Base-by-base conservation (phyloP, 2,113 vertebrate genomes). In the Xenopus tropicalis region DNA sequence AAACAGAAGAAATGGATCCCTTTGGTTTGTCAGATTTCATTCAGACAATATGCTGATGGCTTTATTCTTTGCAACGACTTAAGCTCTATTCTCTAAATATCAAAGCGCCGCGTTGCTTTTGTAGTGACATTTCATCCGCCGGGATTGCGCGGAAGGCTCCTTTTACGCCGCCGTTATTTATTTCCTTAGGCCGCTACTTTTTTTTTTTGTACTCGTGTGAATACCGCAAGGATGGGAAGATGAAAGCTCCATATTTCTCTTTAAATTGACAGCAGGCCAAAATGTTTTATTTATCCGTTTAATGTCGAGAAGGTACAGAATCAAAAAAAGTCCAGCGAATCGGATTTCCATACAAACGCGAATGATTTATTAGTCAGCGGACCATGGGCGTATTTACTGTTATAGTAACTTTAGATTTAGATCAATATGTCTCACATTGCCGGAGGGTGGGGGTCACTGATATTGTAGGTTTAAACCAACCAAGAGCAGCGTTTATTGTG, bases 201-300 rank as follows among this genome's bases (percentile, higher is more conserved):
- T 56, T 23, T n/a, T 37, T 62, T 14, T 56, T 23, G 29, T 64
- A 14, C 29, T 56, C 64, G 68, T 62, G 70, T 51, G 70, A 44
- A 68, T 72, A 62, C 63, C 59, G 51, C 48, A 57, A 67, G 57
- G 70, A 68, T 37, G 44, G 29, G 8, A 44, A 44, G 58, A 78
- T 78, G 70, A 78, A 78, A 78, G 70, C 25, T 58, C 62, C 19
- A 61, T 61, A 74, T 74, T 74, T 74, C 48, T 48, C 63, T 74
- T 66, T 58, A 74, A 68, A 74, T 64, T 67, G 9, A 56, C 56
- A 22, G 42, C 61, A 61, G 65, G 68, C 57, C 44, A 37, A 43
- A 56, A 72, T 68, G 48, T 29, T 78, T 68, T 61, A 78, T 78
- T 78, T 68, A 68, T 68, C 52, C 14, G 20, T 10, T 20, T 68